Evolutionary conservation across 2,888 invertebrate species (phyloP), one percentile per base, ranked within the genome.

Genomic region (Dendrolimus pini): DNA sequence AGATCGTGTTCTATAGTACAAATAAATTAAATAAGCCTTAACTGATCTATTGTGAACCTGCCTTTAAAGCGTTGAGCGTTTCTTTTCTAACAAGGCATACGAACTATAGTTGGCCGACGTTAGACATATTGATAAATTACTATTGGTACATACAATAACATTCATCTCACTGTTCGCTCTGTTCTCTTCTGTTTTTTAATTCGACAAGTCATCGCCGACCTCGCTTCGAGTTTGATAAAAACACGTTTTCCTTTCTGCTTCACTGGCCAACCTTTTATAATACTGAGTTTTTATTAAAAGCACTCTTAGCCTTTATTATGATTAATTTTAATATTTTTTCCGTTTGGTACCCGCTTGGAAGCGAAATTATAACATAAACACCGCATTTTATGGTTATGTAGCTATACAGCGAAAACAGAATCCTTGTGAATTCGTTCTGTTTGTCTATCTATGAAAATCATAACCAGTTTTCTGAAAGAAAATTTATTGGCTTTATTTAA

Each of bases 71-170:
- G 8, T 9, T 47, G 47, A 7, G 3, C 9, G 9, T 47, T 47
- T 47, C 9, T 9, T 47, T 47, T 47, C 12, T 47, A 10, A 47
- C 47, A 47, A 30, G 6, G 9, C 47, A 6, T 47, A 47, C 9
- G 68, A 64, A 61, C 70, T 68, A 71, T 75, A 71, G 74, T 72
- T 70, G 64, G 66, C 65, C 59, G 63, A 66, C 67, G 62, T 68
- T 71, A 68, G 84, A 85, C 83, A 69, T 83, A 85, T 87, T 89
- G 87, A 88, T 87, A 85, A 86, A 89, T 87, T 82, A 80, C 81
- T 77, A 76, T 77, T 71, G 75, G 71, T 74, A 83, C 81, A 85
- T 74, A 83, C 81, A 85, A 85, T 85, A 83, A 80, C 81, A 82
- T 82, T 81, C 71, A 75, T 82, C 82, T 71, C 72, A 67, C 71